Evolutionary conservation across 2,888 invertebrate genomes (phyloP).

Genomic region (Glaucopsyche alexis): DNA sequence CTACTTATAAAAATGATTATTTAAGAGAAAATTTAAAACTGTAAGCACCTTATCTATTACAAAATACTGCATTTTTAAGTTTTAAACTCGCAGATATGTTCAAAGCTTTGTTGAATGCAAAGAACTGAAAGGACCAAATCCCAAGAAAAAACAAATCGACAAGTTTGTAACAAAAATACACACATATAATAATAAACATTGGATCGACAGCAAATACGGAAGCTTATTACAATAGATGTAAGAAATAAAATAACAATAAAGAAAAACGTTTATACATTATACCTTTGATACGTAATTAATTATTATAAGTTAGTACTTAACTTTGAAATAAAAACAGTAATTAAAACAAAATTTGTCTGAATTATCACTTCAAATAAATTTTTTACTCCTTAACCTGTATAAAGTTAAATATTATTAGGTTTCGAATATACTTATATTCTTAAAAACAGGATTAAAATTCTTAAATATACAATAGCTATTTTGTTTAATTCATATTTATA

Average conservation of each 20-base stretch:
- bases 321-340: slow-evolving; percentile 6
- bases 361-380: not conserved
- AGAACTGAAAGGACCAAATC: no score
- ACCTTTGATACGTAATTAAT: slow-evolving; percentile 12
- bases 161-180: not conserved
- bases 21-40: no score
- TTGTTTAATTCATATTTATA: no score
- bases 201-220: not conserved
- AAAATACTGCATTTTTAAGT: no score
- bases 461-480: no score
- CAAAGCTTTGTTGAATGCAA: no score
- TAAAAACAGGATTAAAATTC: no score
- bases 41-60: no score
- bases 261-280: not conserved
- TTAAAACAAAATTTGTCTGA: slow-evolving; percentile 11
- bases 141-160: not conserved
- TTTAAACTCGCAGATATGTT: no score
- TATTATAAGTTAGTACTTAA: slow-evolving; percentile 12
- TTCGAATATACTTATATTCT: no score
- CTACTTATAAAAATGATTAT: no score
- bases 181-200: not conserved
- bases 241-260: slow-evolving; percentile 6
- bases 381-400: not conserved
- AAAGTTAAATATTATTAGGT: no score
- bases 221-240: not conserved